Evolutionary conservation across 2,797 vertebrate genomes (phyloP).

Genomic region (Siniperca scherzeri): DNA sequence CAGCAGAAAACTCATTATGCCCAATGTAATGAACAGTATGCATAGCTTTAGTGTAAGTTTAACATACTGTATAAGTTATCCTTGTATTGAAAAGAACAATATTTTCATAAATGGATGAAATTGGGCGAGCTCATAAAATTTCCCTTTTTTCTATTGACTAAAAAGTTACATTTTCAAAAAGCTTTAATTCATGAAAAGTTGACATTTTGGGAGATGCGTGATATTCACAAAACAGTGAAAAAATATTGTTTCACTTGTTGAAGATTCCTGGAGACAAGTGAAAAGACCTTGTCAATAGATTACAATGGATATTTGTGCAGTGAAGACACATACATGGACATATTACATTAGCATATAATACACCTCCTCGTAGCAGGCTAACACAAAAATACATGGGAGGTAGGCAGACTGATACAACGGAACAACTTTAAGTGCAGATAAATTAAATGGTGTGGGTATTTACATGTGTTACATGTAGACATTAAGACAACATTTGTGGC

Average conservation of each 20-base stretch:
- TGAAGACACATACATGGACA: not conserved
- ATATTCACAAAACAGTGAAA: not conserved
- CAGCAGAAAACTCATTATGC: not conserved
- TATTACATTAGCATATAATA: not conserved
- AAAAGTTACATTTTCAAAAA: not conserved
- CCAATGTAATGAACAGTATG: not conserved
- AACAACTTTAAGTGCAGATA: not conserved
- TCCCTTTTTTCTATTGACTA: not conserved
- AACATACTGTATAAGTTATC: not conserved
- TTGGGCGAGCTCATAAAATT: not conserved
- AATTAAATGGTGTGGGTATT: not conserved
- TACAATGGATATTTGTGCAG: not conserved
- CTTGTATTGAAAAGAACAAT: not conserved
- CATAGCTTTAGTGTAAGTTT: not conserved
- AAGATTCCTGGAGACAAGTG: not conserved
- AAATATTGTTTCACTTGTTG: not conserved
- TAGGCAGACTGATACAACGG: not conserved
- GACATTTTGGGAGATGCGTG: not conserved
- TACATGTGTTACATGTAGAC: not conserved
- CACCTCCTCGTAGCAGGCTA: not conserved
- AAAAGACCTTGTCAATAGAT: not conserved
- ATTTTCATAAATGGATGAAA: not conserved
- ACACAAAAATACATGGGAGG: not conserved
- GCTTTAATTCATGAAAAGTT: not conserved
- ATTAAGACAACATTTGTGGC: not conserved